phyloP scores from a whole-genome alignment of 2,888 invertebrate genomes.

The Monoplex corrugatus region DNA sequence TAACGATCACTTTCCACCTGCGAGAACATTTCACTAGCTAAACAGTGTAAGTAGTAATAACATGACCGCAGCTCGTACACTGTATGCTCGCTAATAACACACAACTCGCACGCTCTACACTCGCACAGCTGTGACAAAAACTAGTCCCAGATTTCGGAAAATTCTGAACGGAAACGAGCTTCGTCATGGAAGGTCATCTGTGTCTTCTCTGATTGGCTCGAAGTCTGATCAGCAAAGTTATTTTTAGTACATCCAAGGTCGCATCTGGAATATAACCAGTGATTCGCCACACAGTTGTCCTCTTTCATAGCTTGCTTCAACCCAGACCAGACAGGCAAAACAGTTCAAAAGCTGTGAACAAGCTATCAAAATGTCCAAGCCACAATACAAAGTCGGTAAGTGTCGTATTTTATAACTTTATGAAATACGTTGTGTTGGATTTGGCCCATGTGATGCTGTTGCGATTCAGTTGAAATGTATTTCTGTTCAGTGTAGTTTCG shows the following conservation, averaged over 20 bases:
- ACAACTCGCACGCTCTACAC: neutral
- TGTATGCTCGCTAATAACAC: neutral
- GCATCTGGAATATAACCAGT: slow-evolving; percentile 42
- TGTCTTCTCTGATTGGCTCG: slow-evolving; percentile 41
- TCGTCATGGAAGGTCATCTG: neutral
- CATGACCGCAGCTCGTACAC: no score
- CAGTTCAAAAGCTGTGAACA: neutral
- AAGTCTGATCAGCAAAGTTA: neutral
- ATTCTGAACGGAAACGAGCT: no score
- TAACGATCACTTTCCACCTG: neutral
- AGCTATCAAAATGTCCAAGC: slow-evolving; percentile 51
- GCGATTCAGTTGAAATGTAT: neutral
- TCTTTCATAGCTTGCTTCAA: slow-evolving; percentile 29
- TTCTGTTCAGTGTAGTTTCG: neutral
- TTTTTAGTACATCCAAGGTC: slow-evolving; percentile 36
- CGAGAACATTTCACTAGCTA: no score
- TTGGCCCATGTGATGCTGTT: neutral
- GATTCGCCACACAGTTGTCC: neutral
- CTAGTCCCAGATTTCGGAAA: no score
- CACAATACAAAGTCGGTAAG: slow-evolving; percentile 57
- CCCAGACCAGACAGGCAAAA: neutral
- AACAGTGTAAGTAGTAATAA: neutral
- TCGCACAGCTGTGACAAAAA: neutral
- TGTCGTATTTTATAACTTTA: neutral
- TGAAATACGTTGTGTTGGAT: no score